phyloP scores from a whole-genome alignment of 2,113 vertebrate species.

The Nicator chloris region DNA sequence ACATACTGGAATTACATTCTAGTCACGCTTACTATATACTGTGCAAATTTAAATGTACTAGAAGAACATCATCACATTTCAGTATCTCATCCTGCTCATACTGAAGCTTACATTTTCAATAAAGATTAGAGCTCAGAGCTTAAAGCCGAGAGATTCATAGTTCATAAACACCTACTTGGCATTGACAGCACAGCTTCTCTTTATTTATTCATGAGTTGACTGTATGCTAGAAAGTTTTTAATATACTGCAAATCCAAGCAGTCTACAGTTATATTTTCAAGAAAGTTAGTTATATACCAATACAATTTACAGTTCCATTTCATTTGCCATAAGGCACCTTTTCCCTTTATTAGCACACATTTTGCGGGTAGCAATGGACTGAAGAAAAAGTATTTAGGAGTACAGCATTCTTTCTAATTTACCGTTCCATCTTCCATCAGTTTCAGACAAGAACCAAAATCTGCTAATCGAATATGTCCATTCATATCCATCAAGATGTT shows the following conservation, averaged over 20 bases:
- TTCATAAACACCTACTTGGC: not conserved
- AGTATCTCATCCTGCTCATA: not conserved
- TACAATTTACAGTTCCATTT: not conserved
- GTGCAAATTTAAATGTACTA: not conserved
- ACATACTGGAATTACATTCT: not conserved
- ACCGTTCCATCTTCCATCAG: constrained; percentile 98
- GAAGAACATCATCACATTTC: not conserved
- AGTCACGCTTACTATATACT: not conserved
- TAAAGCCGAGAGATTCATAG: not conserved
- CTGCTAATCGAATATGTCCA: constrained; percentile 96
- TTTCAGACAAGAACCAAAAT: constrained; percentile 98
- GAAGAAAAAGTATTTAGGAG: not conserved
- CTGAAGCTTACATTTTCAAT: not conserved
- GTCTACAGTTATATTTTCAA: not conserved
- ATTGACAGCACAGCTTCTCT: not conserved
- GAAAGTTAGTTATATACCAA: not conserved
- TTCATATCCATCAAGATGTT: constrained; percentile 99
- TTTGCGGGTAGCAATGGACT: not conserved
- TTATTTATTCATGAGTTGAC: not conserved
- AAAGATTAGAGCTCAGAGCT: not conserved
- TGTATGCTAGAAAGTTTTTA: not conserved
- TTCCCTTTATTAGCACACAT: not conserved
- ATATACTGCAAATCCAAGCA: not conserved
- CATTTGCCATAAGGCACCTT: not conserved
- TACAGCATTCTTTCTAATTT: constrained; percentile 44